These are phyloP conservation scores for Mesocricetus auratus DNA, from an alignment of 2,113 vertebrate genomes.

Conservation along the genomic window DNA sequence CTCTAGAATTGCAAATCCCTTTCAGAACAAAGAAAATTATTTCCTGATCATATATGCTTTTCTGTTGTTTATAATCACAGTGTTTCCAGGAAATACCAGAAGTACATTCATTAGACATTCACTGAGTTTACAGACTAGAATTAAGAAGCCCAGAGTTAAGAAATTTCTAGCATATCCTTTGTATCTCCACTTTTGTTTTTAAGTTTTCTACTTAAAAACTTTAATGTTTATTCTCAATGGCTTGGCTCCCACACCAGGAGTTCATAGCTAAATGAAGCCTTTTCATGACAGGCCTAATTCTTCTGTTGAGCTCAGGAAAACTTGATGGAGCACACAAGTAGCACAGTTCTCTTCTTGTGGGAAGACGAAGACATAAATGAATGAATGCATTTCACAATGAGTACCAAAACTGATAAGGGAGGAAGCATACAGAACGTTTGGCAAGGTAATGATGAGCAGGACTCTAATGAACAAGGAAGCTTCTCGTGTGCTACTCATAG, in stretches of 20 bases:
- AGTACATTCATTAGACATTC: not conserved
- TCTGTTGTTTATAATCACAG: not conserved
- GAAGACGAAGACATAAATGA: not conserved
- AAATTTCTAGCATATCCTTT: not conserved
- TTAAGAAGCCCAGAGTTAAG: not conserved
- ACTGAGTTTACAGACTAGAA: not conserved
- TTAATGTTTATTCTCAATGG: conserved; percentile 20
- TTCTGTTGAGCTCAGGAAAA: not conserved
- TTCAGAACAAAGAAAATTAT: conserved; percentile 23
- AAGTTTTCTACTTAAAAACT: not conserved
- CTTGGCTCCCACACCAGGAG: not conserved
- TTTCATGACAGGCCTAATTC: not conserved
- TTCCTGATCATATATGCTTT: not conserved
- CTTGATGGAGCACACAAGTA: not conserved
- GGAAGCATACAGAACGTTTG: not conserved
- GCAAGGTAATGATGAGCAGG: not conserved
- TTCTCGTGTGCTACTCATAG: not conserved
- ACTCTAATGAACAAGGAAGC: not conserved
- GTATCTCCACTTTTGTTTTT: not conserved
- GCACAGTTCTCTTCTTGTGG: not conserved
- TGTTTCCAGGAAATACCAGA: not conserved
- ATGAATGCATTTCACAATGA: not conserved
- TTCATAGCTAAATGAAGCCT: not conserved
- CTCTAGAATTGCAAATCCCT: not conserved
- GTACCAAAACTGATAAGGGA: not conserved